Evolutionary conservation across 2,888 invertebrate species (phyloP).

Genomic region (Trachelus iudaicus): DNA sequence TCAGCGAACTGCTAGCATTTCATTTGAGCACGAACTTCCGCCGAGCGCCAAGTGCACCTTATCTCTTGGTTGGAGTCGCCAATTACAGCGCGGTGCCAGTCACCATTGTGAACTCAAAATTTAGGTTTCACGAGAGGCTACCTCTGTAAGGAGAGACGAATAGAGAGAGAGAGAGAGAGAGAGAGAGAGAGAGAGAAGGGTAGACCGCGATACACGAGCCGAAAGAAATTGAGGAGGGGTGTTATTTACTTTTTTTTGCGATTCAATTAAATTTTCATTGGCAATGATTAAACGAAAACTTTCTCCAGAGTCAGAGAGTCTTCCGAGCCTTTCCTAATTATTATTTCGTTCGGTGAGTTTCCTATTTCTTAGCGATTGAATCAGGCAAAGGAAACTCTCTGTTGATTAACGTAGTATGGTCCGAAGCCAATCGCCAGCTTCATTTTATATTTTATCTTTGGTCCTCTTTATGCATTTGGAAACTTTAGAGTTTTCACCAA

Average conservation of each 20-base stretch:
- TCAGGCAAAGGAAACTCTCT: too few species aligned
- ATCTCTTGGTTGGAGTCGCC: too few species aligned
- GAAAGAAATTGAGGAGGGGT: not conserved
- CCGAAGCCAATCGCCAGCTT: too few species aligned
- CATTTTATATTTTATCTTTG: too few species aligned
- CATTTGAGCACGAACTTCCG: too few species aligned
- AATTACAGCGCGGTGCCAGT: not conserved
- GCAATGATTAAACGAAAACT: not conserved
- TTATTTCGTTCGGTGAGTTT: not conserved
- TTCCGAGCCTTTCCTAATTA: not conserved
- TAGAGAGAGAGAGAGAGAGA: not conserved
- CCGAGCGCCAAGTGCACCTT: too few species aligned
- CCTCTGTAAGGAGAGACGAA: not conserved
- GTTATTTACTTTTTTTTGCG: not conserved
- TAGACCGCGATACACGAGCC: not conserved
- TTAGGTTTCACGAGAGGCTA: not conserved
- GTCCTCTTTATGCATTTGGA: too few species aligned
- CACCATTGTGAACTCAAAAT: not conserved
- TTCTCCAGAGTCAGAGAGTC: not conserved
- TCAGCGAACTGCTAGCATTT: too few species aligned
- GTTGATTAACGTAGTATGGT: too few species aligned
- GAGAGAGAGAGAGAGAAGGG: too few species aligned
- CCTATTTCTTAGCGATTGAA: too few species aligned
- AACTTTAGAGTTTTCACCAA: too few species aligned
- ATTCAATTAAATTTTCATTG: not conserved